Evolutionary conservation across 2,113 vertebrate genomes (phyloP).

Genomic region (Dicentrarchus labrax): DNA sequence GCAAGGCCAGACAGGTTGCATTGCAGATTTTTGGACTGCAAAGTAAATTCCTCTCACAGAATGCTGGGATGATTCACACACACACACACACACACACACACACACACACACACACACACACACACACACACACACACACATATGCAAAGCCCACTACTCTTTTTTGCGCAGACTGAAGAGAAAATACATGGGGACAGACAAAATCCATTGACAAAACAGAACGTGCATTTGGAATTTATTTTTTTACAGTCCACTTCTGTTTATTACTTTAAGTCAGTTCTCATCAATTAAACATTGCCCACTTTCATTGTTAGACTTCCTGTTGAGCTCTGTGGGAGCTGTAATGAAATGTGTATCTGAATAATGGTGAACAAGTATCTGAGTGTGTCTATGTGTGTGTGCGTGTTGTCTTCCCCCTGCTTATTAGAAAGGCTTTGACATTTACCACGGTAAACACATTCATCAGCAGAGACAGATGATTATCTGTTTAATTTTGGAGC

Average conservation of each 20-base stretch:
- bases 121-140: neutral
- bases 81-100: too few relatives aligned
- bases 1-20: neutral
- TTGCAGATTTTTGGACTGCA: neutral
- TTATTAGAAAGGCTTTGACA: slow-evolving; percentile 80
- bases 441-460: slow-evolving; percentile 85
- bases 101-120: neutral
- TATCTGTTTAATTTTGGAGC: slow-evolving; percentile 81
- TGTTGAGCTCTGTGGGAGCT: slow-evolving; percentile 40
- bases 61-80: neutral
- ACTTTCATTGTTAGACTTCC: slow-evolving; percentile 17
- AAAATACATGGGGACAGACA: neutral
- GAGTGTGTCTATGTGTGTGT: slow-evolving; percentile 26
- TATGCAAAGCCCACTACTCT: neutral
- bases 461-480: slow-evolving; percentile 83
- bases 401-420: slow-evolving; percentile 47
- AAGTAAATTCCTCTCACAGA: slow-evolving; percentile 22
- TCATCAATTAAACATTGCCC: slow-evolving; percentile 47
- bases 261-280: slow-evolving; percentile 7
- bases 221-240: neutral
- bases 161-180: neutral
- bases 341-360: slow-evolving; percentile 44
- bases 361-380: slow-evolving; percentile 11
- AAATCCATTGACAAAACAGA: neutral
- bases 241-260: neutral